Percentiles rank a stretch among this genome's conserved stretches.
Conservation (phyloP, 2,797 vertebrate species). For the Ctenopoma kingsleyae region DNA sequence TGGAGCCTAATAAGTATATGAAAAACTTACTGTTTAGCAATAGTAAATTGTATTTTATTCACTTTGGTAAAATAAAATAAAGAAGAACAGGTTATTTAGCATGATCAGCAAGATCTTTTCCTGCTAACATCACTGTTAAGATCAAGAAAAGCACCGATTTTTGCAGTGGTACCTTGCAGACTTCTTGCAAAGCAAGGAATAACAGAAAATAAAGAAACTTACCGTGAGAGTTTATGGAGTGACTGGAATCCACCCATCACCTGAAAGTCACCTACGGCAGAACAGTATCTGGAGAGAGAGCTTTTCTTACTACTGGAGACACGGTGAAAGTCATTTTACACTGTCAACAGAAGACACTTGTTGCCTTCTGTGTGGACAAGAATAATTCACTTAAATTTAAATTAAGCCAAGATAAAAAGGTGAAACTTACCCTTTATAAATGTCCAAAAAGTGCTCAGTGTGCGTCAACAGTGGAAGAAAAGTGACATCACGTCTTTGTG, state of each 20-base stretch:
- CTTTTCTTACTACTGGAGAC: not conserved
- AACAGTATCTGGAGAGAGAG: conserved; percentile 87
- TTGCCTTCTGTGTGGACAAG: not conserved
- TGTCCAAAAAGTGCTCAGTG: conserved; percentile 89
- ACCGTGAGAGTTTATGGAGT: conserved; percentile 92
- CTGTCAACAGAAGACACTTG: too few relatives aligned
- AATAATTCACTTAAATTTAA: too few relatives aligned
- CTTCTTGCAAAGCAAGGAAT: not conserved
- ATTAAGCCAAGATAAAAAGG: too few relatives aligned
- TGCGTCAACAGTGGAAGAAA: conserved; percentile 90
- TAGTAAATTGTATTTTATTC: not conserved
- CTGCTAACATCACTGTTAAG: not conserved
- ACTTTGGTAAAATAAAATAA: not conserved
- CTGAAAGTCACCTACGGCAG: conserved; percentile 91
- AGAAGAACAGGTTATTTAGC: too few relatives aligned
- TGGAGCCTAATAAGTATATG: not conserved
- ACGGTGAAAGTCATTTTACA: not conserved
- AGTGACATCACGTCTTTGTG: conserved; percentile 82
- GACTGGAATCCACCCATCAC: conserved; percentile 94
- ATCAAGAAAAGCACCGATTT: too few relatives aligned
- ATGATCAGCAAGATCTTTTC: not conserved
- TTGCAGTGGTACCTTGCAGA: not conserved
- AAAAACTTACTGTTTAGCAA: not conserved
- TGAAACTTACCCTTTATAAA: conserved; percentile 90
- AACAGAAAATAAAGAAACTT: conserved; percentile 65